Base-by-base conservation (phyloP, 2,113 vertebrate genomes). In the Tricholaema leucomelas region DNA sequence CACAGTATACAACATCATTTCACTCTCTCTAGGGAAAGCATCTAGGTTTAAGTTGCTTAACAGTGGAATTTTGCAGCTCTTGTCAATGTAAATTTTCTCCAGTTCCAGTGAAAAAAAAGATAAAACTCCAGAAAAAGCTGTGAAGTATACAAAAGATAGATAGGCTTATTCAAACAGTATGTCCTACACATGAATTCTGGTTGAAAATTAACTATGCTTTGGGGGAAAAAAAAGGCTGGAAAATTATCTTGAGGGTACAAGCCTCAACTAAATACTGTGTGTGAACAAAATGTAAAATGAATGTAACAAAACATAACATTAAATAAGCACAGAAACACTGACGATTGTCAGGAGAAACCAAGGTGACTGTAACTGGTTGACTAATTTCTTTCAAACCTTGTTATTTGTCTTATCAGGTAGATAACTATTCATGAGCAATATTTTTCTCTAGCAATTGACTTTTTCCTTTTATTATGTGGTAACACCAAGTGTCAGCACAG, bases 51-150 rank as follows among this genome's bases (percentile, higher is more conserved):
- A 81, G 75, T 65, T 85, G 58, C 90, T 91, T 92, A 78, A 73
- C 65, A 81, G 69, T 44, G 73, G 67, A 92, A 87, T 92, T 87
- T 87, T 89, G 91, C 65, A 67, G 69, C 69, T 87, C 65, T 87
- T 67, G 52, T 93, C 88, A 87, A 87, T 36, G 44, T 67, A 92
- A 89, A 94, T 91, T 85, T 91, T 92, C 56, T 89, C 48, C 18
- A 19, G 35, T 56, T 89, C 42, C 58, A 87, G 35, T 58, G 38
- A 67, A 36, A 82, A 74, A 40, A 60, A 93, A 80, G 64, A 91
- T 71, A 91, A 92, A 91, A 91, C 48, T 71, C 13, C 89, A 91
- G 60, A 69, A 74, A 83, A 77, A 85, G 20, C 30, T 87, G 24
- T 81, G 56, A 92, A 80, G 38, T 58, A 50, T 30, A 71, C 2